Conservation (phyloP, 2,797 vertebrate species). For the Remorina albescens region DNA sequence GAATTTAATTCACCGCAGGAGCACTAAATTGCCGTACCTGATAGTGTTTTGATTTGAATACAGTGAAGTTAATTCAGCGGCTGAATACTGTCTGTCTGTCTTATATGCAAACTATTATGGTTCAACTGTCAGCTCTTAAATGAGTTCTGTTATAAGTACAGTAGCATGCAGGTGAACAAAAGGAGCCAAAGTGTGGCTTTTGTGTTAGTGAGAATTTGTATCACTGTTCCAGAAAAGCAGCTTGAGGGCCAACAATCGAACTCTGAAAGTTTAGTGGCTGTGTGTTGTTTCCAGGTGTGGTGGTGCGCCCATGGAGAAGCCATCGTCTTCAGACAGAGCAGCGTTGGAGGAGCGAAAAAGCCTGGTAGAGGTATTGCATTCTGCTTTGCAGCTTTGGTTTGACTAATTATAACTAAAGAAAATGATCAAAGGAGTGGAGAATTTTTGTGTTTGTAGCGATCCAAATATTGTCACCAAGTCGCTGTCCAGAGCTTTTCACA, state of each 20-base stretch:
- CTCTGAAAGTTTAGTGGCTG: background rate
- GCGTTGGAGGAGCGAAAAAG: constrained; percentile 59
- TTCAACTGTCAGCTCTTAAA: constrained; percentile 20
- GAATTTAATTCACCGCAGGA: background rate
- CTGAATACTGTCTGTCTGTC: constrained; percentile 8
- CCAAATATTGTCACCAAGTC: background rate
- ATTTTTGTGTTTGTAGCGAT: background rate
- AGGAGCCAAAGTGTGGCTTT: background rate
- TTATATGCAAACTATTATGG: constrained; percentile 46
- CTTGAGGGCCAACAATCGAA: background rate
- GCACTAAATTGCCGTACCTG: background rate
- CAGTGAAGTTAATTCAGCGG: background rate
- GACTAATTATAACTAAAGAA: background rate
- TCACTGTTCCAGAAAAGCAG: background rate
- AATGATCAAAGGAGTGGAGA: background rate
- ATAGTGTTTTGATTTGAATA: constrained; percentile 51
- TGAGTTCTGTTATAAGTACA: background rate
- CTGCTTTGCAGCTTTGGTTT: too few species aligned
- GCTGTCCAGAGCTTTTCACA: background rate
- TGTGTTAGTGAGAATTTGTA: background rate
- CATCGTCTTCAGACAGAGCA: constrained; percentile 56
- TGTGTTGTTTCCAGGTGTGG: constrained; percentile 51
- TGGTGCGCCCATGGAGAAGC: constrained; percentile 70
- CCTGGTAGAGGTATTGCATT: constrained; percentile 68
- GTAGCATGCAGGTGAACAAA: background rate